A percentile compares a stretch with the other conserved stretches of the same genome.
These are phyloP conservation scores for Ophthalmolycus amberensis DNA, from an alignment of 2,113 vertebrate species.

Conservation along the genomic window DNA sequence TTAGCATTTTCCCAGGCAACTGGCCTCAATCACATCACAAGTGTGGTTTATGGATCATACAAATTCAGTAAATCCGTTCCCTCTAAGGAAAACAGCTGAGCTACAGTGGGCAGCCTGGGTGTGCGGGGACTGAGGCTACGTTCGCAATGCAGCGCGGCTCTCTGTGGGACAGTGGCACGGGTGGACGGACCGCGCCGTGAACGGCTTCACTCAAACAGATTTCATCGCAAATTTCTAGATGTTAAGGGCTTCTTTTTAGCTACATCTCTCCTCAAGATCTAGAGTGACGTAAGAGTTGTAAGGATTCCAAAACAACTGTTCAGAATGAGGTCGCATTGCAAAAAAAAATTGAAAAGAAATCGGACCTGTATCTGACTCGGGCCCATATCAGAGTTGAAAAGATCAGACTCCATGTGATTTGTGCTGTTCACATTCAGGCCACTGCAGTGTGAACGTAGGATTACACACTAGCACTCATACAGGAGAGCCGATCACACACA, in stretches of 20 bases:
- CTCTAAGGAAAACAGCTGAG: constrained; percentile 55
- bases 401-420: neutral
- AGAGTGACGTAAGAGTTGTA: neutral
- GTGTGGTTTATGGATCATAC: constrained; percentile 49
- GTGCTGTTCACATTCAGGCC: neutral
- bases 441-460: neutral
- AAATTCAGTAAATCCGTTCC: constrained; percentile 51
- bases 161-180: too few species aligned
- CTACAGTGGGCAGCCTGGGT: constrained; percentile 40
- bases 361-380: neutral
- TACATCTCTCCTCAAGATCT: too few species aligned
- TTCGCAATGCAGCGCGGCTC: too few species aligned
- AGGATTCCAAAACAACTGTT: neutral
- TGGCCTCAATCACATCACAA: constrained; percentile 28
- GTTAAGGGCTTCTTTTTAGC: too few species aligned
- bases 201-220: too few species aligned
- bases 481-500: constrained; percentile 18
- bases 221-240: too few species aligned
- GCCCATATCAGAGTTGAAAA: neutral
- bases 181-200: too few species aligned
- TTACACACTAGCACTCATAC: neutral
- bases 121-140: neutral
- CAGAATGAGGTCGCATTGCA: neutral
- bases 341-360: neutral
- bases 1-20: constrained; percentile 21